Percentiles rank a stretch among this genome's conserved stretches.
Conservation (phyloP, 92 coral and sea anemone species). For the Anthopleura xanthogrammica region DNA sequence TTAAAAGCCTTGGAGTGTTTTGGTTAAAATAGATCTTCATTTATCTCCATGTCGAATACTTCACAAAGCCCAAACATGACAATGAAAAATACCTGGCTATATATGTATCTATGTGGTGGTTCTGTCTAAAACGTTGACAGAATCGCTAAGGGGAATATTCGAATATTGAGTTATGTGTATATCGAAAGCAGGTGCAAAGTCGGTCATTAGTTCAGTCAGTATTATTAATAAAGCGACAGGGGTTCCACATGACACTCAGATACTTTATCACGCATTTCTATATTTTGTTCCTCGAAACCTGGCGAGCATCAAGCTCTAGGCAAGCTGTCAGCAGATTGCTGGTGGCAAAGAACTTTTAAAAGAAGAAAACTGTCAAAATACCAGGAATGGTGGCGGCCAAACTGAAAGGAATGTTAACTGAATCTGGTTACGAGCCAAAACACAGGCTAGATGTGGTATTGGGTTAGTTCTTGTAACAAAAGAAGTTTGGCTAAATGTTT, state of each 20-base stretch:
- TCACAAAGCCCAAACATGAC: neutral
- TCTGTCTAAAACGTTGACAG: neutral
- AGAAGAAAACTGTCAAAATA: neutral
- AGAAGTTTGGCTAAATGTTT: neutral
- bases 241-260: neutral
- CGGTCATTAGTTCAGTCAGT: neutral
- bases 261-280: neutral
- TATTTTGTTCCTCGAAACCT: neutral
- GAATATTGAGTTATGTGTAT: neutral
- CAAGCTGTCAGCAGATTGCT: neutral
- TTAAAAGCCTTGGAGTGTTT: neutral
- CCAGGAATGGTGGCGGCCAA: neutral
- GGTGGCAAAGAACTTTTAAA: neutral
- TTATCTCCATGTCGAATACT: neutral
- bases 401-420: neutral
- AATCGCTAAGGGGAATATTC: neutral
- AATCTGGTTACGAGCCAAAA: neutral
- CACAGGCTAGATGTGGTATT: neutral
- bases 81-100: neutral
- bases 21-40: neutral
- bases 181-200: neutral
- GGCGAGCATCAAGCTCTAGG: neutral
- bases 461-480: neutral
- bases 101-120: neutral
- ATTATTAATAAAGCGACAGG: neutral